Percentiles rank a stretch among this genome's conserved stretches.
phyloP scores from a whole-genome alignment of 2,797 vertebrate genomes.

The Ceryle rudis region DNA sequence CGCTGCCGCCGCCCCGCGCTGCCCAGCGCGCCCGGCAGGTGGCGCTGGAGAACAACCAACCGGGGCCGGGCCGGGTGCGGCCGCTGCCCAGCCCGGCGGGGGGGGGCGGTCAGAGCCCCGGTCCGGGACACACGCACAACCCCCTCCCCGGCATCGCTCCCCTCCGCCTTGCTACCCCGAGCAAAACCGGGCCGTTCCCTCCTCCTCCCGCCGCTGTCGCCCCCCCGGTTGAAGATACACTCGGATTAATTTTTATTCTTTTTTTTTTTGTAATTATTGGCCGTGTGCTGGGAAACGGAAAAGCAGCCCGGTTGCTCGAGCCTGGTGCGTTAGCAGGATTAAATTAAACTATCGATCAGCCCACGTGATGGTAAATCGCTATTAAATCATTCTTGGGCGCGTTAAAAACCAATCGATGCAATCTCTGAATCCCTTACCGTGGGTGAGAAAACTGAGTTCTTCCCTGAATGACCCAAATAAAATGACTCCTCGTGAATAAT shows the following conservation, averaged over 20 bases:
- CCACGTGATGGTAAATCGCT: background rate
- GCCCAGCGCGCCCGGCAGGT: constrained; percentile 57
- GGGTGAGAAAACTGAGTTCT: background rate
- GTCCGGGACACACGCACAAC: no score
- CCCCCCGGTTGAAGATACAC: background rate
- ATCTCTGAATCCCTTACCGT: background rate
- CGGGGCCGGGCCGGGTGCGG: background rate
- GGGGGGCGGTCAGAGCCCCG: no score
- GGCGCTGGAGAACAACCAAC: constrained; percentile 64
- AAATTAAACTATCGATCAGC: background rate
- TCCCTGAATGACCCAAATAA: background rate
- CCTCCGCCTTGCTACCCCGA: no score
- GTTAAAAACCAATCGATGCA: background rate
- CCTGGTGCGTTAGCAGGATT: background rate
- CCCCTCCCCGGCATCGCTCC: no score
- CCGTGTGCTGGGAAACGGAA: background rate
- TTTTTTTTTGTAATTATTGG: no score
- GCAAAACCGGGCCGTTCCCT: background rate
- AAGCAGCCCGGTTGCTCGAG: accelerated
- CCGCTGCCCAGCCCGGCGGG: no score
- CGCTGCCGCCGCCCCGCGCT: background rate
- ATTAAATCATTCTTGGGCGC: background rate
- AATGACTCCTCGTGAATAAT: background rate
- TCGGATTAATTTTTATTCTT: background rate
- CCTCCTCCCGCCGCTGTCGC: no score